Base-by-base conservation (phyloP, 2,113 vertebrate species). In the Lichenostomus cassidix region DNA sequence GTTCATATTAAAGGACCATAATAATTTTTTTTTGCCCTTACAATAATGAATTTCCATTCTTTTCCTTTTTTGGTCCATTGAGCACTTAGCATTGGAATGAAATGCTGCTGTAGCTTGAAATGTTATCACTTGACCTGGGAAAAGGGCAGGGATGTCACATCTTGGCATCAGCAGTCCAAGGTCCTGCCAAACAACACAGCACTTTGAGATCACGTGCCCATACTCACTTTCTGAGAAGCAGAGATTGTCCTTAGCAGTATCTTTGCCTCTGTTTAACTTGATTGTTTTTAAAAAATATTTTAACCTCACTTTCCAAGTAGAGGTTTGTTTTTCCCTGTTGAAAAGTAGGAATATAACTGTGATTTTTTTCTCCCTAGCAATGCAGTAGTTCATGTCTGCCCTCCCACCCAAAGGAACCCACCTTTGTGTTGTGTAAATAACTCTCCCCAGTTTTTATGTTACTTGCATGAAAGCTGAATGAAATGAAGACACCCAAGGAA, bases 71-170 rank as follows among this genome's bases (percentile, higher is more conserved):
- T 81, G 55, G 41, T 81, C 27, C 29, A 59, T 14, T 78, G 71
- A 90, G 15, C 27, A 41, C 24, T 84, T 89, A 68, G 6, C 15
- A 56, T 8, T 76, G 41, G 76, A 79, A 52, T n/a, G 10, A 84
- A 63, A 88, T 46, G 56, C 9, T 71, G 22, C 15, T 53, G 44
- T 52, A 70, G 20, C n/a, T 78, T 64, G 67, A 83, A 85, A 44
- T 53, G 47, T 90, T 93, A 83, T 78, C 20, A 1, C 47, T 86
- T 2, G 55, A 69, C 39, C 39, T 1, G 13, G 76, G 71, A 74
- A 86, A 84, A 96, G 14, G 50, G 67, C 70, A 89, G 46, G 73
- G 67, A 83, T 92, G 77, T 82, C 53, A 91, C 78, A 58, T 77
- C 78, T 90, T 95, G 90, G 79, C 79, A 93, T 81, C 75, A 42